Base-by-base conservation (phyloP, 2,113 vertebrate genomes). In the Mesocricetus auratus region DNA sequence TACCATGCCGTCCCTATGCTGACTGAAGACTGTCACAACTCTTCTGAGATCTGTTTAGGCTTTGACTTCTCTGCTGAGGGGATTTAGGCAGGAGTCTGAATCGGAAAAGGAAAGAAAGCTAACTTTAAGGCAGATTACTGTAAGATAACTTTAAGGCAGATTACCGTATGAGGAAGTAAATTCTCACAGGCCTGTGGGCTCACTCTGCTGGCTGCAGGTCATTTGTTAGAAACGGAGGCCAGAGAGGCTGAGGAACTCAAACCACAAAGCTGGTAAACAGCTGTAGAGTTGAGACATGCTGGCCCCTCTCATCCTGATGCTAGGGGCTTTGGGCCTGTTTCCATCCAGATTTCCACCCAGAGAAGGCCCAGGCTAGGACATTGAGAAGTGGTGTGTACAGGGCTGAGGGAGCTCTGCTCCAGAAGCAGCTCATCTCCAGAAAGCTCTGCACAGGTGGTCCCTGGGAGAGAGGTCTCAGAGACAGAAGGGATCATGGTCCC, bases 91-190 rank as follows among this genome's bases (percentile, higher is more conserved):
- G 56, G 94, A 68, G 33, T 11, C 7, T 12, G 78, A 71, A 21
- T 58, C 42, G 81, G 68, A 15, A 93, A 91, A 93, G 86, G 73
- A 89, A 69, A 71, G 66, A 74, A 69, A 86, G 33, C n/a, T 24
- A 42, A 75, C 42, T 17, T 47, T 93, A 77, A 90, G 60, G 53
- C 21, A n/a, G 79, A 68, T 69, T 66, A 22, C 50, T 6, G 1
- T 31, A 29, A n/a, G n/a, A n/a, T 24, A 42, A 75, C 42, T 17
- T 47, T 93, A 77, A 90, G 60, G 53, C 21, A n/a, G 79, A 68
- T 69, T 66, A 22, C 50, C 7, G 1, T 31, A 29, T 58, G 73
- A 92, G 88, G 85, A 29, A 39, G 39, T 62, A 58, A 77, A 88
- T 89, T 42, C 42, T 83, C 69, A 39, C 22, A 7, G 10, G 50